These are phyloP conservation scores for Phrynocephalus forsythii DNA, from an alignment of 2,797 vertebrate genomes.

Conservation along the genomic window DNA sequence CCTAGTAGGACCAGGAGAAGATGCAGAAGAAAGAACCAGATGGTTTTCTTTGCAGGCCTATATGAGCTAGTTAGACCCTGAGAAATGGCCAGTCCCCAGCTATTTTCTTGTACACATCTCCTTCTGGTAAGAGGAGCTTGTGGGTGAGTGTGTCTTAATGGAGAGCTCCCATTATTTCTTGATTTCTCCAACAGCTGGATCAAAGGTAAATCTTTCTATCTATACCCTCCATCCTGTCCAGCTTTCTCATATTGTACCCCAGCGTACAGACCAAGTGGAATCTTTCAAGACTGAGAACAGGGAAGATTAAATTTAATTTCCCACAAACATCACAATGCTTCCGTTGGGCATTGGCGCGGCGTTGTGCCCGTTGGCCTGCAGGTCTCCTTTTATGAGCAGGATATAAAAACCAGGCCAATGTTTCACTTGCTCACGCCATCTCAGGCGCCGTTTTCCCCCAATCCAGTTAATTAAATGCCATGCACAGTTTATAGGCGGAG, in stretches of 20 bases:
- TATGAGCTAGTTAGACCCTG: no score
- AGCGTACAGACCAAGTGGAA: constrained; percentile 30
- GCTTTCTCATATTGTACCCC: constrained; percentile 37
- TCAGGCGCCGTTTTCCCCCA: constrained; percentile 59
- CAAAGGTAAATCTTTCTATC: fast-evolving
- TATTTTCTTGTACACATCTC: no score
- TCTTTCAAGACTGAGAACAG: constrained; percentile 40
- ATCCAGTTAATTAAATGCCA: constrained; percentile 75
- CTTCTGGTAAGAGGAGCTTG: no score
- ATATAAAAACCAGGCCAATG: constrained; percentile 72
- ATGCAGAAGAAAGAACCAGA: no score
- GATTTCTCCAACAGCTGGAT: fast-evolving
- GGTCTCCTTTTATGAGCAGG: constrained; percentile 72
- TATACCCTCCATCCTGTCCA: background rate
- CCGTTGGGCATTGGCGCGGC: constrained; percentile 65
- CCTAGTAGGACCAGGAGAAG: no score
- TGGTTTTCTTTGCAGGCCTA: no score
- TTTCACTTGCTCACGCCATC: constrained; percentile 71
- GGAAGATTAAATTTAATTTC: constrained; percentile 74
- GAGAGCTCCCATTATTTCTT: background rate
- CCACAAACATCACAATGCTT: constrained; percentile 58
- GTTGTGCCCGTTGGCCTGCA: constrained; percentile 59
- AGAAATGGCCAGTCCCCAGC: no score
- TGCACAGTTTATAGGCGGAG: constrained; percentile 71
- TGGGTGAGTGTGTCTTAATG: no score